phyloP scores from a whole-genome alignment of 1,140 invertebrate species.

The Hydropsyche tenuis region DNA sequence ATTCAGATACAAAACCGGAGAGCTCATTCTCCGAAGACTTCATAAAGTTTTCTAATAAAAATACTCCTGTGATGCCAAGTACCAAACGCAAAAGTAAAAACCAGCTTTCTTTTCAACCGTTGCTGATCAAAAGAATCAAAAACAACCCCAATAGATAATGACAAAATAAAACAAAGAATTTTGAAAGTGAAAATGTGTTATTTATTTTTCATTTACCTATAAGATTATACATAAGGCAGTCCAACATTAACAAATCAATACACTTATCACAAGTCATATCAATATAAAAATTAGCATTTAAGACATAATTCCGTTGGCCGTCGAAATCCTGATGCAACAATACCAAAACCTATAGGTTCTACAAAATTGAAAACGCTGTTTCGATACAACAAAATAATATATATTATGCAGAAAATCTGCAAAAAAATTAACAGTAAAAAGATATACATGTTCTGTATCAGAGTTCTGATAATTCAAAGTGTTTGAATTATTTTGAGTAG shows the following conservation, averaged over 20 bases:
- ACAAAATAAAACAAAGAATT: conserved; percentile 28
- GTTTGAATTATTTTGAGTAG: too few species aligned
- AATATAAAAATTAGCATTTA: not conserved
- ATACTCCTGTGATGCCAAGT: not conserved
- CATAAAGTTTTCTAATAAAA: not conserved
- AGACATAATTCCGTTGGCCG: not conserved
- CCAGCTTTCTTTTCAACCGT: conserved; percentile 33
- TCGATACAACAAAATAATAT: not conserved
- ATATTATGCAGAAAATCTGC: not conserved
- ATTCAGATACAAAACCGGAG: not conserved
- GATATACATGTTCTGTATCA: too few species aligned
- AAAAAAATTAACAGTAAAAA: too few species aligned
- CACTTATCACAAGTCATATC: conserved; percentile 4
- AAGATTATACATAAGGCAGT: conserved; percentile 48
- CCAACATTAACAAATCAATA: conserved; percentile 27
- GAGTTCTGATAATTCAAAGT: too few species aligned
- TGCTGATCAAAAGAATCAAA: conserved; percentile 41
- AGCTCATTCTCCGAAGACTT: not conserved
- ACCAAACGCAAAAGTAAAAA: not conserved
- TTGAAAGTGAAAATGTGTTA: conserved; percentile 37
- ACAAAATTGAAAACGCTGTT: not conserved
- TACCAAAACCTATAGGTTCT: not conserved
- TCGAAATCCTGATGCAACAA: not conserved
- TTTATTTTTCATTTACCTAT: conserved; percentile 41
- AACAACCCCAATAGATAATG: conserved; percentile 42